Conservation (phyloP, 2,888 invertebrate genomes). For the Drosophila eohydei region DNA sequence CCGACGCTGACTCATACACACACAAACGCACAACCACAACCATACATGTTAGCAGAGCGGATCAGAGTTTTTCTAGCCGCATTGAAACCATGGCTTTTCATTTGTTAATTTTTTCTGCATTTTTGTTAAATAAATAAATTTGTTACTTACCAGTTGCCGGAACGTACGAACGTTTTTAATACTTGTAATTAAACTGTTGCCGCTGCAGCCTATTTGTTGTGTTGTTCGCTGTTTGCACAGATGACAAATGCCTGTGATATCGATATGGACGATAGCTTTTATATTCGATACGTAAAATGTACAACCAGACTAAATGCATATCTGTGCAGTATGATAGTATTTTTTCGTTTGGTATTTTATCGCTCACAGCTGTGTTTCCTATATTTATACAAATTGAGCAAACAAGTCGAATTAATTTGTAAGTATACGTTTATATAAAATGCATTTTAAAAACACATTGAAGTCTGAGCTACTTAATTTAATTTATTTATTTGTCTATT, state of each 20-base stretch:
- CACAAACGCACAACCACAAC: constrained; percentile 24
- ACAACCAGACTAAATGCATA: neutral
- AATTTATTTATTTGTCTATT: neutral
- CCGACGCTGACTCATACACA: constrained; percentile 70
- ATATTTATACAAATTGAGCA: neutral
- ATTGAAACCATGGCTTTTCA: neutral
- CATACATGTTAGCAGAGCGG: neutral
- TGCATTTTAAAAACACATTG: neutral
- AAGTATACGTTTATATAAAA: too few relatives aligned
- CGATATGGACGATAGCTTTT: constrained; percentile 45
- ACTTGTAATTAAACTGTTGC: constrained; percentile 51
- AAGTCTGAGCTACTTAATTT: neutral
- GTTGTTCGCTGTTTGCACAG: constrained; percentile 54
- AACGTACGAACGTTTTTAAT: constrained; percentile 36
- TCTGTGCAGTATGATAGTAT: constrained; percentile 3
- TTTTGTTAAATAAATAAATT: neutral
- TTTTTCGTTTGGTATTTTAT: constrained; percentile 2
- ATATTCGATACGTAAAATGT: constrained; percentile 29
- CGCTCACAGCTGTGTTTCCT: neutral
- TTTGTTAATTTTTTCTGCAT: neutral
- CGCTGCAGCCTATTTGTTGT: constrained; percentile 40
- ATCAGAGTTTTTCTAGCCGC: neutral
- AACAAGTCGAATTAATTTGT: too few relatives aligned
- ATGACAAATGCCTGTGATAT: constrained; percentile 51
- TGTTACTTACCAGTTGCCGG: constrained; percentile 61